These are phyloP conservation scores for Lacerta viridis DNA, from an alignment of 2,797 vertebrate species.

Conservation along the genomic window DNA sequence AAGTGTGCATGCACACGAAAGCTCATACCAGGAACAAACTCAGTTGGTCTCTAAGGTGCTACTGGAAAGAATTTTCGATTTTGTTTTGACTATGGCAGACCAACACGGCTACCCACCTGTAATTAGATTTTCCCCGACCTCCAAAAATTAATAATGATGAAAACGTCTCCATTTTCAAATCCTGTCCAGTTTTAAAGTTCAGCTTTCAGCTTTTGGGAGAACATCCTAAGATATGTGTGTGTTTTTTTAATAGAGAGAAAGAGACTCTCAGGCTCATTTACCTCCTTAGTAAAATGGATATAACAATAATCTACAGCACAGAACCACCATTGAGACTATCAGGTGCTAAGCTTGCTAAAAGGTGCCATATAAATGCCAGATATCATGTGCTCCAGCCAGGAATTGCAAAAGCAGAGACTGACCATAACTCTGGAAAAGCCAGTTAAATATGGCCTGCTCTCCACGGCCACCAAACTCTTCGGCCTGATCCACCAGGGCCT, in stretches of 20 bases:
- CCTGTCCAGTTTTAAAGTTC: not conserved
- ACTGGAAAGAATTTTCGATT: too few species aligned
- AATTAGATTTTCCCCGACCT: too few species aligned
- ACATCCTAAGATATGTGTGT: too few species aligned
- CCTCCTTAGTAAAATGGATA: not conserved
- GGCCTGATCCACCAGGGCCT: slow-evolving; percentile 81
- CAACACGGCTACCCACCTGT: too few species aligned
- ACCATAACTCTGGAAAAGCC: slow-evolving; percentile 29
- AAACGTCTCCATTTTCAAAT: too few species aligned
- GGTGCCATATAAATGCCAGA: too few species aligned
- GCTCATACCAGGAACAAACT: too few species aligned
- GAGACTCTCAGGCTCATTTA: not conserved
- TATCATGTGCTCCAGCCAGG: not conserved
- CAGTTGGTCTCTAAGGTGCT: too few species aligned
- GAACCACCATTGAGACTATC: too few species aligned
- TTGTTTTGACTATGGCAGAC: too few species aligned
- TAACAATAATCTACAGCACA: not conserved
- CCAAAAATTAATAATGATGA: not conserved
- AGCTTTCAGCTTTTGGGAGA: not conserved
- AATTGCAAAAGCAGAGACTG: not conserved
- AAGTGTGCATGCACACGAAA: too few species aligned
- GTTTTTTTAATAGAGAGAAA: too few species aligned
- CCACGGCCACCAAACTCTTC: slow-evolving; percentile 78
- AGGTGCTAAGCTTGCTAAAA: not conserved
- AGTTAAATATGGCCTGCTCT: slow-evolving; percentile 15